phyloP scores from a whole-genome alignment of 2,113 vertebrate species.

The Riparia riparia region DNA sequence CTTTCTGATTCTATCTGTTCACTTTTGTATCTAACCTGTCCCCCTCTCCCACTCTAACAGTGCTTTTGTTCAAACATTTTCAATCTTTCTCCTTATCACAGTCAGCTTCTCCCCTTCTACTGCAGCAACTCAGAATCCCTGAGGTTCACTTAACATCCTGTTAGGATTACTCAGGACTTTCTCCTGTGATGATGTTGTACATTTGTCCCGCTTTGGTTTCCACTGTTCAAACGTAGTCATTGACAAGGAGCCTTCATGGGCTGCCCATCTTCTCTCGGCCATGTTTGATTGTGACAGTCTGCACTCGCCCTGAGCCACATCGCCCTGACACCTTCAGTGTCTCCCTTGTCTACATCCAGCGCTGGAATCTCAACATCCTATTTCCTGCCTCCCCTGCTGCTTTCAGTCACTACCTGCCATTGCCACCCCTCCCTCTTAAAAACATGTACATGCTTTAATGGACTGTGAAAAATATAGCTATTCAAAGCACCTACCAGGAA shows the following conservation, averaged over 20 bases:
- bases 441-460: neutral
- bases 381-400: neutral
- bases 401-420: neutral
- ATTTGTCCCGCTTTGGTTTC: neutral
- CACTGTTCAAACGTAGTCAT: neutral
- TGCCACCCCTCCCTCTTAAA: neutral
- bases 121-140: neutral
- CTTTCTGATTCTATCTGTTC: neutral
- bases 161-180: neutral
- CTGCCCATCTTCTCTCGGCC: neutral
- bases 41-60: neutral
- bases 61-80: neutral
- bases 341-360: accelerated
- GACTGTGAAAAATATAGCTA: neutral
- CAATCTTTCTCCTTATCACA: neutral
- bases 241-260: neutral
- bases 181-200: neutral
- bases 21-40: neutral
- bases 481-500: neutral
- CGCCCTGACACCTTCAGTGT: neutral
- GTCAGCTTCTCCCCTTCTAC: neutral
- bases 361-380: neutral
- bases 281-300: neutral
- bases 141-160: neutral
- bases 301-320: neutral